Evolutionary conservation across 2,888 invertebrate genomes (phyloP).

Genomic region (Phytoseiulus persimilis): DNA sequence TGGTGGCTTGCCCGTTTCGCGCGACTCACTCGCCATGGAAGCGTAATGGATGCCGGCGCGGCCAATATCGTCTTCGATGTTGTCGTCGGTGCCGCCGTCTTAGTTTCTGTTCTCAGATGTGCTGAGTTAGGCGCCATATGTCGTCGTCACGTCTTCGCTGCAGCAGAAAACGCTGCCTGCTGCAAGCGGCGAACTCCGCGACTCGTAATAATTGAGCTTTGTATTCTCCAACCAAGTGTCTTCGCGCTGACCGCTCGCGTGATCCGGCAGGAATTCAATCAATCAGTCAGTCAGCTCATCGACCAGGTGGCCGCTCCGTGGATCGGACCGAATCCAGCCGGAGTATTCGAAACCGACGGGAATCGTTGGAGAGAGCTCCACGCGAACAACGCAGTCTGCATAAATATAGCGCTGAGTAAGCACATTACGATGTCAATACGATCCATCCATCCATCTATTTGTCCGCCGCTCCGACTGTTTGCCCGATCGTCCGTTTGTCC

Average conservation of each 20-base stretch:
- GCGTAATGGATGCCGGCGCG: neutral
- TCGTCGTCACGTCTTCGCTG: neutral
- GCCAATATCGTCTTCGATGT: neutral
- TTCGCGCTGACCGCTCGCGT: neutral
- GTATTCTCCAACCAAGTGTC: neutral
- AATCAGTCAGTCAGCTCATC: neutral
- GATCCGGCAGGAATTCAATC: neutral
- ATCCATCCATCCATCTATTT: too few relatives aligned
- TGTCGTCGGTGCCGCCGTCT: neutral
- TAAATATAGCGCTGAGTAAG: too few relatives aligned
- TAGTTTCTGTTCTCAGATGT: neutral
- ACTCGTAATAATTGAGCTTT: neutral
- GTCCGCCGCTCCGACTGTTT: too few relatives aligned
- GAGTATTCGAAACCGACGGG: too few relatives aligned
- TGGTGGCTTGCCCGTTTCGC: too few relatives aligned
- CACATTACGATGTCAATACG: too few relatives aligned
- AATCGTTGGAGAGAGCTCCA: too few relatives aligned
- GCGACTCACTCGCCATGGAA: neutral
- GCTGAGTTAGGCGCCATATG: constrained; percentile 5
- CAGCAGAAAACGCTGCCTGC: neutral
- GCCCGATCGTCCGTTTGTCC: too few relatives aligned
- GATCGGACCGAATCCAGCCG: neutral
- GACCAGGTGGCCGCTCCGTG: neutral
- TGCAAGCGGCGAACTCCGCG: neutral
- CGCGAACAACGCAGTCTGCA: too few relatives aligned